Evolutionary conservation across 2,888 invertebrate genomes (phyloP).

Genomic region (Ectemnius cavifrons): DNA sequence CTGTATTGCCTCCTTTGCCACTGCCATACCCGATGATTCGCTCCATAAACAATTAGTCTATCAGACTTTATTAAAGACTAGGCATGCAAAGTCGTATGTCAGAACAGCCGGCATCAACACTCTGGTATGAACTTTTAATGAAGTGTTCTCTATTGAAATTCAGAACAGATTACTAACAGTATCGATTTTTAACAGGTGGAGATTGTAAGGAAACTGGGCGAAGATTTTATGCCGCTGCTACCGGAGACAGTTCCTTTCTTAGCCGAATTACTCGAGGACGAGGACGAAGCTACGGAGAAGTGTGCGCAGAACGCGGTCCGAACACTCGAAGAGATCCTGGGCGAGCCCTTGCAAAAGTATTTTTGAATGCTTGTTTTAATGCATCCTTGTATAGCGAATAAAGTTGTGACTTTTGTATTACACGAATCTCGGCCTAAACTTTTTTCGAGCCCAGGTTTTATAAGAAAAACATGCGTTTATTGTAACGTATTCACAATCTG

Average conservation of each 20-base stretch:
- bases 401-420: too few relatives aligned
- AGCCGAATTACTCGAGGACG: conserved; percentile 95
- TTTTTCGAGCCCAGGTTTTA: too few relatives aligned
- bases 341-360: conserved; percentile 94
- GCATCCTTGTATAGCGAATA: too few relatives aligned
- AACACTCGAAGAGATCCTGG: conserved; percentile 91
- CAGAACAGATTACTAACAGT: background rate
- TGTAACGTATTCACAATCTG: conserved; percentile 70
- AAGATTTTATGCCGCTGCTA: conserved; percentile 91
- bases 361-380: conserved; percentile 79
- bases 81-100: conserved; percentile 86
- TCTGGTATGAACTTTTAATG: conserved; percentile 56
- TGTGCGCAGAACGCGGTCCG: conserved; percentile 89
- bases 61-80: conserved; percentile 92
- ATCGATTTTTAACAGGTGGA: conserved; percentile 79
- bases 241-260: conserved; percentile 97
- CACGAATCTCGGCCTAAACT: too few relatives aligned
- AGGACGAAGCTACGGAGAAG: conserved; percentile 89
- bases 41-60: conserved; percentile 95
- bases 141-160: background rate
- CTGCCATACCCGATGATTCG: conserved; percentile 90
- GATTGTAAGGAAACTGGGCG: conserved; percentile 90
- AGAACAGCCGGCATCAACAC: conserved; percentile 74
- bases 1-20: conserved; percentile 90
- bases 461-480: conserved; percentile 71